A percentile compares a stretch with the other conserved stretches of the same genome.
Conservation (phyloP, 2,797 vertebrate genomes). For the Mareca penelope region DNA sequence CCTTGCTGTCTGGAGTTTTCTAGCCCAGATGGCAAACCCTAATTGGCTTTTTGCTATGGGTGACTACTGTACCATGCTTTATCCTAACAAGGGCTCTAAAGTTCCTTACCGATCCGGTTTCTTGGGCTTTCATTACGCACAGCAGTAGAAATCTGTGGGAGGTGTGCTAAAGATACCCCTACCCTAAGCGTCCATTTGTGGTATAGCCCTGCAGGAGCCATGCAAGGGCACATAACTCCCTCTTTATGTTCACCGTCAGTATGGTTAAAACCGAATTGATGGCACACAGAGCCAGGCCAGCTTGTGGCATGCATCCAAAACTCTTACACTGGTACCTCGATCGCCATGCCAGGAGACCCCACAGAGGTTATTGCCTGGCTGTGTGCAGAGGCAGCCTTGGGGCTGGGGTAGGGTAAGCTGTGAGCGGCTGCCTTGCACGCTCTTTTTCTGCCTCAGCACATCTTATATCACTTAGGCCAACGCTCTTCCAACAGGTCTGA, state of each 20-base stretch:
- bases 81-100: background rate
- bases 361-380: background rate
- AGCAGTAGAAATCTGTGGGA: background rate
- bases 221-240: background rate
- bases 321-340: background rate
- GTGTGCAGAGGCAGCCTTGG: background rate
- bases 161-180: background rate
- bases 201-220: background rate
- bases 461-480: background rate
- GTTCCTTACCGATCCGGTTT: background rate
- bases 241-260: background rate
- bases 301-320: background rate
- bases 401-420: background rate
- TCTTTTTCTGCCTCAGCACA: background rate
- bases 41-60: background rate
- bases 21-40: background rate
- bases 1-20: background rate
- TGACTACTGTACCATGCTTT: background rate
- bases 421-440: rapidly evolving
- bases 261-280: background rate
- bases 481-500: constrained; percentile 7
- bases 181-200: rapidly evolving
- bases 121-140: background rate
- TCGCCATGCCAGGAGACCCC: background rate
- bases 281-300: background rate